Evolutionary conservation across 2,797 vertebrate genomes (phyloP), one percentile per base, ranked within the genome.

Genomic region (Aselliscus stoliczkanus): DNA sequence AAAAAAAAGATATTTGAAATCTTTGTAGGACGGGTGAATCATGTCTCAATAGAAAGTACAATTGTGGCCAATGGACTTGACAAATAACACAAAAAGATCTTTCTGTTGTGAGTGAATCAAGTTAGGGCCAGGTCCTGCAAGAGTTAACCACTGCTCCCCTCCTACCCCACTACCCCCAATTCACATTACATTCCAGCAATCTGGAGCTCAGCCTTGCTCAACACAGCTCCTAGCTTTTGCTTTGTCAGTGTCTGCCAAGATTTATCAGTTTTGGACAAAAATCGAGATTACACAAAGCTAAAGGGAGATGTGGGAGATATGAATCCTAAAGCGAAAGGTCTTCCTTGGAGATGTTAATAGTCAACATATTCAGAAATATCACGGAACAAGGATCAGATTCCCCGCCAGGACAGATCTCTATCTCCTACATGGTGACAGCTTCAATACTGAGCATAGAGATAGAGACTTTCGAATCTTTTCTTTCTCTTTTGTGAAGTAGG

Each of bases 281-380:
- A 89, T 83, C 93, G 56, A 84, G 18, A 39, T 95, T 96, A 76
- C 67, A 77, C 37, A 95, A 4, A 92, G 67, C 80, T 69, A 27
- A 91, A 89, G 72, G 34, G 52, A 97, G 58, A 65, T 85, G 86
- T 90, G 50, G 39, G 17, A 88, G 23, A 95, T 64, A 25, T 67
- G 76, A 70, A 92, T 79, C 91, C 89, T 89, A 37, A 73, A 82
- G 17, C 65, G 62, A 86, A 88, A 15, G 87, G 60, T 91, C 90
- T 96, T 97, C 87, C 75, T 97, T 60, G 88, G 39, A 76, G 39
- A 93, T 85, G 58, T 52, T 81, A 97, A 91, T 13, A 95, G 82
- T 86, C 69, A 93, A 13, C 15, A 92, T 70, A 81, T 54, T 96
- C 77, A 83, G 42, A 94, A 88, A 72, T 50, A 76, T 31, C 82